Base-by-base conservation (phyloP, 2,797 vertebrate species). In the Avahi laniger region DNA sequence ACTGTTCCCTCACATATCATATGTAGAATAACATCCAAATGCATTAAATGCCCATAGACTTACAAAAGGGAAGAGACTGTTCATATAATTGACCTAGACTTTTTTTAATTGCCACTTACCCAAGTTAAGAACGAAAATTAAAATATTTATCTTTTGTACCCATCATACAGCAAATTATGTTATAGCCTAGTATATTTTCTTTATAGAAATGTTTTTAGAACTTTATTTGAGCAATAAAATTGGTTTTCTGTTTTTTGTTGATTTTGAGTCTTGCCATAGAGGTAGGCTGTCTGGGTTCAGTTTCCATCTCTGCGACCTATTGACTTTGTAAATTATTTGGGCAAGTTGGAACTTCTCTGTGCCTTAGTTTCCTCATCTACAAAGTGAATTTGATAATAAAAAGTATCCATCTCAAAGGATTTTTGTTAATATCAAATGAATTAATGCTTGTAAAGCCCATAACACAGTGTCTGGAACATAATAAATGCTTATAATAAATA, bases 291-390 rank as follows among this genome's bases (percentile, higher is more conserved):
- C 84, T 97, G 93, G 79, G 89, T 94, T 97, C 87, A 94, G 79
- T 69, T 35, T 96, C 93, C 70, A 67, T 67, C 79, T 95, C 87
- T 83, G 43, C 72, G 54, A 63, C 72, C 69, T 67, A 65, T 6
- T n/a, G 33, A 69, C 54, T 59, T 89, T 91, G 33, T 88, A 85
- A 81, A 69, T 81, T 85, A 85, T 38, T 88, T 79, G 17, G 46
- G n/a, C 41, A 30, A 12, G 22, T 20, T 96, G 70, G 48, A 15
- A 67, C 24, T 81, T 92, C 22, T 95, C 20, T 59, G 22, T 88
- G 88, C 52, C 79, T 95, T 87, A 73, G 67, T 94, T 96, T 96
- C 43, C 92, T 97, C 92, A 90, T 87, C 80, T 92, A 17, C 38
- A 95, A 91, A 95, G 63, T 96, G 76, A 88, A 94, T 9, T 70